phyloP scores from a whole-genome alignment of 2,113 vertebrate species.

The Ammodytes marinus region DNA sequence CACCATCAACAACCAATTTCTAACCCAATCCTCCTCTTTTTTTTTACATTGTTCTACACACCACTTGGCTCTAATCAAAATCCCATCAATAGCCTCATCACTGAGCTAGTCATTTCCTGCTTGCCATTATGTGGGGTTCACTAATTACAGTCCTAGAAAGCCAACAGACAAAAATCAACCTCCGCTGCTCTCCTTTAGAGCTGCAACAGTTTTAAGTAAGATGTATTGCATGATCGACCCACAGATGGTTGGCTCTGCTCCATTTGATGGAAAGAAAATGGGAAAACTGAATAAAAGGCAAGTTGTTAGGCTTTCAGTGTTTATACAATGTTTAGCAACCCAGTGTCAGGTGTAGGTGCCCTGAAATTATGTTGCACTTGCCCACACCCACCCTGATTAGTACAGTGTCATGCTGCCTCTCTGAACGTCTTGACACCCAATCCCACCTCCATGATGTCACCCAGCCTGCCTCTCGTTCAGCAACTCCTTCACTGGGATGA shows the following conservation, averaged over 20 bases:
- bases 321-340: constrained; percentile 3
- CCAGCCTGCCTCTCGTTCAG: constrained; percentile 34
- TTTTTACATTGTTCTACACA: not conserved
- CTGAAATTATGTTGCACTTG: constrained; percentile 22
- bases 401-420: constrained; percentile 31
- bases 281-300: not conserved
- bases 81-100: not conserved
- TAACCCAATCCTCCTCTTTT: constrained; percentile 3
- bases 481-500: constrained; percentile 37
- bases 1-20: constrained; percentile 41
- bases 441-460: constrained; percentile 29
- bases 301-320: not conserved
- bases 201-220: not conserved
- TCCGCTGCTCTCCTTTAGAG: not conserved
- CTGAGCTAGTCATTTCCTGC: constrained; percentile 2
- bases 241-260: not conserved
- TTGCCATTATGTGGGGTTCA: not conserved
- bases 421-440: constrained; percentile 34
- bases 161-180: not conserved
- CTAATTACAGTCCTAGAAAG: not conserved
- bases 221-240: not conserved
- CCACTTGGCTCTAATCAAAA: constrained; percentile 22
- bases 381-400: constrained; percentile 29
- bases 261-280: not conserved
- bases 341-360: constrained; percentile 31